phyloP scores from a whole-genome alignment of 2,113 vertebrate species.

The Microtus richardsoni region DNA sequence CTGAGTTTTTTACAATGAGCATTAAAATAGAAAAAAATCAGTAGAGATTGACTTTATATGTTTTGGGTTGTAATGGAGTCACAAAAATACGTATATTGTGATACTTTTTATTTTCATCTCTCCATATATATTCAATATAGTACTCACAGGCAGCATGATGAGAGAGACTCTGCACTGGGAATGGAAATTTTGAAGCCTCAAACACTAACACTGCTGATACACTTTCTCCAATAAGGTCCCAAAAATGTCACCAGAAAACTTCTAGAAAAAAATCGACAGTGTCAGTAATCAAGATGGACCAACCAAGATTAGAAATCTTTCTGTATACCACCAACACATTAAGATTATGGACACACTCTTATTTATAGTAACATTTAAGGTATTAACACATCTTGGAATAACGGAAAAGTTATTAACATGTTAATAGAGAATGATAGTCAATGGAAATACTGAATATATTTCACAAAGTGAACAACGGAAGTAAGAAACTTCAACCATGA shows the following conservation, averaged over 20 bases:
- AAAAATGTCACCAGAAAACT: not conserved
- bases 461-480: not conserved
- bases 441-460: too few species aligned
- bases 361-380: not conserved
- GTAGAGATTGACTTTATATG: not conserved
- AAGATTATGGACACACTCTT: not conserved
- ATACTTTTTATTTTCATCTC: too few species aligned
- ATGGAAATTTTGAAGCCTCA: too few species aligned
- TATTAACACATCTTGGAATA: not conserved
- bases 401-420: too few species aligned
- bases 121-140: too few species aligned
- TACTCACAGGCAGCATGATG: too few species aligned
- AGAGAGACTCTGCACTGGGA: too few species aligned
- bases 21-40: not conserved
- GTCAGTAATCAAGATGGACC: not conserved
- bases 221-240: not conserved
- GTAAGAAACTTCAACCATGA: not conserved
- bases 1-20: not conserved
- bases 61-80: not conserved
- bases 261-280: not conserved
- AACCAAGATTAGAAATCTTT: not conserved
- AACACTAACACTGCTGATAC: too few species aligned
- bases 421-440: too few species aligned
- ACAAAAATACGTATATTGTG: not conserved
- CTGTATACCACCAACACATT: not conserved